Evolutionary conservation across 2,888 invertebrate genomes (phyloP).

Genomic region (Molanna angustata): DNA sequence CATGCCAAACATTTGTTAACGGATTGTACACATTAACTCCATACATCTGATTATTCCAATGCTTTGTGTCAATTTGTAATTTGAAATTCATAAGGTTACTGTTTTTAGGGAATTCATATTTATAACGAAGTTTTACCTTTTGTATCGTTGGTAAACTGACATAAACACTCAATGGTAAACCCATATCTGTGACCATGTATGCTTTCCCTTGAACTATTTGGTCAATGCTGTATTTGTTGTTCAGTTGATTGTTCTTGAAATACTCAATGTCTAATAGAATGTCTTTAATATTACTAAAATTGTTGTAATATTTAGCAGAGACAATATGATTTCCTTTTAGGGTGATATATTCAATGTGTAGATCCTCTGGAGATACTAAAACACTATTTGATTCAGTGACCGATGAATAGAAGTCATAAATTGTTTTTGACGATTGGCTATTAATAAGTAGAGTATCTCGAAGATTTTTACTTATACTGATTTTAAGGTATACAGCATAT

Average conservation of each 20-base stretch:
- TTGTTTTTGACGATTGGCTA: neutral
- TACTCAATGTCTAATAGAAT: neutral
- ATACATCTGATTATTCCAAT: constrained; percentile 39
- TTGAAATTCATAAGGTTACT: constrained; percentile 27
- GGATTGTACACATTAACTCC: constrained; percentile 43
- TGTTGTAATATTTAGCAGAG: constrained; percentile 27
- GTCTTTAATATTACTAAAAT: neutral
- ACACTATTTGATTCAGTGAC: constrained; percentile 20
- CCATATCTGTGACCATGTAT: constrained; percentile 35
- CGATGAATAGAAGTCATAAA: constrained; percentile 23
- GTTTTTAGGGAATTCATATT: neutral
- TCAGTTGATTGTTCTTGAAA: neutral
- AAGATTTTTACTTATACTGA: constrained; percentile 16
- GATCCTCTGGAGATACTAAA: constrained; percentile 5
- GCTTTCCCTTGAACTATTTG: constrained; percentile 24
- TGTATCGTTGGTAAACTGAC: constrained; percentile 11
- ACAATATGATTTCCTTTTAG: constrained; percentile 32
- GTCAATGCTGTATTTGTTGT: constrained; percentile 6
- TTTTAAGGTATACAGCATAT: constrained; percentile 11
- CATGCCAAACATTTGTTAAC: constrained; percentile 44
- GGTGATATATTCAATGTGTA: constrained; percentile 32
- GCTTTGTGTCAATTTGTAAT: constrained; percentile 36
- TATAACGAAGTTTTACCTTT: constrained; percentile 3
- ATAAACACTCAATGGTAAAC: constrained; percentile 4
- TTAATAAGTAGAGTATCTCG: neutral